Percentiles rank a stretch among this genome's conserved stretches.
Evolutionary conservation across 2,888 invertebrate species (phyloP).

Genomic region (Apodemia zela): DNA sequence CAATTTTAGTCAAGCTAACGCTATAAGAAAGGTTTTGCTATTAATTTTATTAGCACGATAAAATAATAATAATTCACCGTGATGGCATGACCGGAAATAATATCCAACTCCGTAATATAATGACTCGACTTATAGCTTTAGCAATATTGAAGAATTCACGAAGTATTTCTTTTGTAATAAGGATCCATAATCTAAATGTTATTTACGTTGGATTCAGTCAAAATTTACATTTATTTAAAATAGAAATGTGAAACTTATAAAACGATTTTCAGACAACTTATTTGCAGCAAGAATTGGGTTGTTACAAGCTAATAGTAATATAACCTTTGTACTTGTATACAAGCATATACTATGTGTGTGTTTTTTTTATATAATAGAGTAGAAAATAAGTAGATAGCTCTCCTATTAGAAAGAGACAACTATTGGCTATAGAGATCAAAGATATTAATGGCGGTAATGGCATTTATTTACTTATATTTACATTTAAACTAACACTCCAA

Average conservation of each 20-base stretch:
- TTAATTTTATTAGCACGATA: constrained; percentile 49
- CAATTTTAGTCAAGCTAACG: constrained; percentile 37
- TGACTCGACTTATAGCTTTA: constrained; percentile 53
- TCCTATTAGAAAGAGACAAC: no score
- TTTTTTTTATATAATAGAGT: no score
- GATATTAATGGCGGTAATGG: no score
- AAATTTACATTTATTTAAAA: constrained; percentile 60
- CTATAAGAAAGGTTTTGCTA: constrained; percentile 34
- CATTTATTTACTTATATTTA: no score
- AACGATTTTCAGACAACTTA: no score
- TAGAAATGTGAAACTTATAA: constrained; percentile 26
- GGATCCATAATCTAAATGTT: constrained; percentile 49
- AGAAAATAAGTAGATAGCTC: no score
- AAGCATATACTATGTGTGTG: no score
- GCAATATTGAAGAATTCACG: constrained; percentile 61
- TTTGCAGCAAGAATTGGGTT: no score
- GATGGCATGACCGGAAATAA: constrained; percentile 73
- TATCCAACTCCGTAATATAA: constrained; percentile 59
- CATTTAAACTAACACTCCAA: no score
- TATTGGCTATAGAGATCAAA: no score
- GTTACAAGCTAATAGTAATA: no score
- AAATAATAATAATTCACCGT: constrained; percentile 63
- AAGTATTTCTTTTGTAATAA: constrained; percentile 58
- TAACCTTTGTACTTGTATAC: no score
- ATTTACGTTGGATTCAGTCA: constrained; percentile 56